These are phyloP conservation scores for Talpa occidentalis DNA, from an alignment of 2,113 vertebrate species.

Conservation along the genomic window DNA sequence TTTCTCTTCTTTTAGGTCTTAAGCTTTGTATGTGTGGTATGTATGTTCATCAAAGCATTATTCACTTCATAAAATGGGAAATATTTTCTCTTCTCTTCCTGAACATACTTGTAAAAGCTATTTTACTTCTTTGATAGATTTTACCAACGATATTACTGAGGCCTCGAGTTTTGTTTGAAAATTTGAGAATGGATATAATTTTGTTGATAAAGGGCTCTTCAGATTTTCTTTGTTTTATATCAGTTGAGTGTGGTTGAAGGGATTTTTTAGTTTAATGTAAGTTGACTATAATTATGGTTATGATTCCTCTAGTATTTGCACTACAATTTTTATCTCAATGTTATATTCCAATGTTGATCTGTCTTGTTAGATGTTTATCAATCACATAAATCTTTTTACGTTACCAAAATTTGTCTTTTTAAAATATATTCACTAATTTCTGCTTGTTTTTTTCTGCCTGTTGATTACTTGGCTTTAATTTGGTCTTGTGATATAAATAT, in stretches of 20 bases:
- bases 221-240: neutral
- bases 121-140: neutral
- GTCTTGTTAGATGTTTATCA: neutral
- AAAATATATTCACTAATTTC: neutral
- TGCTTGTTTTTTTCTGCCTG: neutral
- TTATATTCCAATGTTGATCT: neutral
- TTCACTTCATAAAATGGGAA: neutral
- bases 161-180: neutral
- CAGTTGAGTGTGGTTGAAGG: neutral
- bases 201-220: neutral
- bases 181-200: neutral
- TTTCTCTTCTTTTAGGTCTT: neutral
- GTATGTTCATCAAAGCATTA: neutral
- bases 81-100: neutral
- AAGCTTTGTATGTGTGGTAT: neutral
- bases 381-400: neutral
- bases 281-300: neutral
- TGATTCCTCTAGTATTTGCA: neutral
- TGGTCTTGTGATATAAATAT: neutral
- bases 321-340: neutral
- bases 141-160: neutral
- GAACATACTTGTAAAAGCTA: neutral
- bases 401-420: neutral
- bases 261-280: neutral
- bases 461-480: neutral